Conservation (phyloP, 2,113 vertebrate species). For the Orientallactaga bullata region DNA sequence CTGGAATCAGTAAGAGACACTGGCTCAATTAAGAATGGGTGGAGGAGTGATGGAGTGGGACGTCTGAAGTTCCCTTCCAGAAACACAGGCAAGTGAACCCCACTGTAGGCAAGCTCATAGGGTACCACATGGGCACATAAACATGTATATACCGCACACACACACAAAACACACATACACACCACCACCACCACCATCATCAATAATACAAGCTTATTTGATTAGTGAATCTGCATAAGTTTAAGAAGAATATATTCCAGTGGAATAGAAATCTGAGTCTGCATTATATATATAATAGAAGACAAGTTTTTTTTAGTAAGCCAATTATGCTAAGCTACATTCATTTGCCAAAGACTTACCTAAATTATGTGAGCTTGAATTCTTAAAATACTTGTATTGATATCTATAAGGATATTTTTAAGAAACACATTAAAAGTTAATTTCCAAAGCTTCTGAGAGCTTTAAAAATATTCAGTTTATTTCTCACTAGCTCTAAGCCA, state of each 20-base stretch:
- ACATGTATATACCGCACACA: no score
- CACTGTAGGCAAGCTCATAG: no score
- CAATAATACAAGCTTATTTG: slow-evolving; percentile 28
- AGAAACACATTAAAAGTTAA: neutral
- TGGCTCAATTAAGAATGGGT: no score
- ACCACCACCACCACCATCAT: no score
- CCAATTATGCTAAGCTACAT: neutral
- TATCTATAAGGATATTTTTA: neutral
- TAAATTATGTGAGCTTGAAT: neutral
- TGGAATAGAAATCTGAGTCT: neutral
- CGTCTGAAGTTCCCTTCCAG: no score
- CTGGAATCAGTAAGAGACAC: no score
- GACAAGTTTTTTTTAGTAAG: neutral
- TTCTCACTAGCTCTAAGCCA: neutral
- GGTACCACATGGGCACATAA: no score
- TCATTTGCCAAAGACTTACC: neutral
- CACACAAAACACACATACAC: no score
- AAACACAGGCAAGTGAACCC: no score
- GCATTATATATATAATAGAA: neutral
- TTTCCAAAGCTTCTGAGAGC: neutral
- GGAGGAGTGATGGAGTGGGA: no score
- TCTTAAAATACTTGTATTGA: slow-evolving; percentile 24
- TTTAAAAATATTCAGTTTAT: slow-evolving; percentile 21
- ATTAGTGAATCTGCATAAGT: neutral
- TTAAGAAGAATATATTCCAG: neutral